Evolutionary conservation across 2,888 invertebrate species (phyloP), one percentile per base, ranked within the genome.

Genomic region (Eristalinus sepulchralis): DNA sequence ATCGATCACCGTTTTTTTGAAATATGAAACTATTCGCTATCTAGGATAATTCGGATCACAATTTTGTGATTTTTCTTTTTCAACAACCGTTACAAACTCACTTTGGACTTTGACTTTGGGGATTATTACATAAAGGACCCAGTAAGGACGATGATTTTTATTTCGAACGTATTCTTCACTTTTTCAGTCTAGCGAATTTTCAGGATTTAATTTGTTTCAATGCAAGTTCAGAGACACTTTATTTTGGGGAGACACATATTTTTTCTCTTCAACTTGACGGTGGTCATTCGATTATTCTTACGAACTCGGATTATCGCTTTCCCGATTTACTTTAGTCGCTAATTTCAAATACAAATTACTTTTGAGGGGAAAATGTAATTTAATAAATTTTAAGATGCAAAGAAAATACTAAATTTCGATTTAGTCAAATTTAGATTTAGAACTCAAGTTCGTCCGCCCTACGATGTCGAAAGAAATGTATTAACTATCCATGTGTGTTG

Each of bases 391-490:
- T 66, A 31, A 27, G 66, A 53, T 59, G 81, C 63, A 31, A 68
- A 85, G 73, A 73, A 70, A 73, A 70, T 27, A 33, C 2, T 5
- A 82, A 85, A 70, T 82, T 85, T 73, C 13, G 55, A 70, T 71
- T 79, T 85, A n/a, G n/a, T n/a, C n/a, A n/a, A n/a, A n/a, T 80
- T 80, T 85, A 72, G 73, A 85, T 77, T 77, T 77, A 78, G n/a
- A 76, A 85, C 82, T 57, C 24, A 62, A 57, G 71, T 73, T 85
- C 70, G 68, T 78, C 85, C 85, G 82, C 85, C 85, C 85, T 82
- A 73, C 60, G 67, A 47, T 77, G 77, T 78, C 70, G 77, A 75
- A 81, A 77, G 59, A 85, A 82, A 82, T 85, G 47, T 81, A 77
- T 77, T 67, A 77, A 78, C 77, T 82, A 63, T 78, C 73, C 77